phyloP scores from a whole-genome alignment of 2,888 invertebrate species.

The Xylota segnis region DNA sequence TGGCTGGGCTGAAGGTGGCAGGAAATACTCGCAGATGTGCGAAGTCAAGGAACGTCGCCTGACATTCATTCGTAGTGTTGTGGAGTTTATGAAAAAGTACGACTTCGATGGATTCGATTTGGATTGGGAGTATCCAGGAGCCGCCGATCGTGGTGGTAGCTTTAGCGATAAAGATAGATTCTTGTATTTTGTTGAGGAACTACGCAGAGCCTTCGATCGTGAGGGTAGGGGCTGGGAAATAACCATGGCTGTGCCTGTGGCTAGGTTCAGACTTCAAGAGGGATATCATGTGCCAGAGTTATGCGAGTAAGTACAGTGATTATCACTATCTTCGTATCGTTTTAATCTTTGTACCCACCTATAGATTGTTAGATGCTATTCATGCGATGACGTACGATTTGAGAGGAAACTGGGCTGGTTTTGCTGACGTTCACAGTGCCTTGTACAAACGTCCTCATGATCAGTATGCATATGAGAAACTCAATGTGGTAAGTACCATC shows the following conservation, averaged over 20 bases:
- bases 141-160: slow-evolving; percentile 93
- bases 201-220: slow-evolving; percentile 91
- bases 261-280: slow-evolving; percentile 93
- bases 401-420: slow-evolving; percentile 95
- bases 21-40: slow-evolving; percentile 94
- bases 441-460: slow-evolving; percentile 94
- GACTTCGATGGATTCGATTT: slow-evolving; percentile 94
- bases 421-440: slow-evolving; percentile 95
- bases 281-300: slow-evolving; percentile 96
- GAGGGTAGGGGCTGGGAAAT: slow-evolving; percentile 93
- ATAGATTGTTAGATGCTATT: slow-evolving; percentile 90
- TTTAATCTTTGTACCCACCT: slow-evolving; percentile 69
- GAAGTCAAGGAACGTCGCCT: slow-evolving; percentile 88
- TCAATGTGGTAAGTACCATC: slow-evolving; percentile 91
- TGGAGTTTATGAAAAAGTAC: slow-evolving; percentile 91
- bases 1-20: slow-evolving; percentile 96
- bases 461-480: slow-evolving; percentile 94
- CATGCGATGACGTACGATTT: slow-evolving; percentile 95
- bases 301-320: slow-evolving; percentile 89
- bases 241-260: slow-evolving; percentile 95
- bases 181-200: slow-evolving; percentile 92
- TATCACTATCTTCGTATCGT: neutral
- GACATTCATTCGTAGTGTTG: slow-evolving; percentile 90
- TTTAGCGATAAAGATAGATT: slow-evolving; percentile 94
- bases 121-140: slow-evolving; percentile 97